These are phyloP conservation scores for Enteromius argenteus DNA, from an alignment of 2,797 vertebrate genomes.

Conservation along the genomic window DNA sequence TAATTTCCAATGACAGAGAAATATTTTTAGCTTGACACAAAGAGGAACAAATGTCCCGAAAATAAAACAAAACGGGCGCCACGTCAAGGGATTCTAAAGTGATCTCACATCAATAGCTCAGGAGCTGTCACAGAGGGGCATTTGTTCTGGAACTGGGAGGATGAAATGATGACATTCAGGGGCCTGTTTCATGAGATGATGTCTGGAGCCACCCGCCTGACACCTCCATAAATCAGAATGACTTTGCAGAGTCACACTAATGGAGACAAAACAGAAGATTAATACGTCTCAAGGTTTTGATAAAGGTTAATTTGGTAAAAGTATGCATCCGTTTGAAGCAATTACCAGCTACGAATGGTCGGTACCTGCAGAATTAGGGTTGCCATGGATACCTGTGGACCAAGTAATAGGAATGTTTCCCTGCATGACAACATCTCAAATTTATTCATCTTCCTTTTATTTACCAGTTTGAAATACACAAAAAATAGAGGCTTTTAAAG, in stretches of 20 bases:
- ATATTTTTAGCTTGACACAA: constrained; percentile 48
- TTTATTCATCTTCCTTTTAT: constrained; percentile 70
- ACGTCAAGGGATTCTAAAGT: constrained; percentile 50
- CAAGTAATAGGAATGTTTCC: constrained; percentile 70
- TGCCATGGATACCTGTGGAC: constrained; percentile 77
- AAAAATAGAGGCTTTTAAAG: constrained; percentile 24
- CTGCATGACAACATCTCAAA: constrained; percentile 75
- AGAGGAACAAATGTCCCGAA: constrained; percentile 55
- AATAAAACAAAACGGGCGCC: constrained; percentile 51
- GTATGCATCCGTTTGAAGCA: constrained; percentile 82
- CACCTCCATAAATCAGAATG: constrained; percentile 74
- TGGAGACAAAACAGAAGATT: constrained; percentile 79
- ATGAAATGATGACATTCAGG: constrained; percentile 68
- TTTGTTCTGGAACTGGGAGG: constrained; percentile 60
- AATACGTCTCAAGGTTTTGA: constrained; percentile 78
- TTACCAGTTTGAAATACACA: constrained; percentile 58
- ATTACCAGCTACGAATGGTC: constrained; percentile 75
- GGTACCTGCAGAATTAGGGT: constrained; percentile 76
- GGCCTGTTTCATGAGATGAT: constrained; percentile 65
- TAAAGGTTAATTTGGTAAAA: constrained; percentile 85
- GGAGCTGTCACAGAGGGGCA: constrained; percentile 55
- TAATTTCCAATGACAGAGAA: constrained; percentile 42
- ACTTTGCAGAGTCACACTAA: constrained; percentile 71
- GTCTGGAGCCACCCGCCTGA: constrained; percentile 70
- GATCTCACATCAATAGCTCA: constrained; percentile 58